Evolutionary conservation across 2,113 vertebrate genomes (phyloP).

Genomic region (Gymnobelideus leadbeateri): DNA sequence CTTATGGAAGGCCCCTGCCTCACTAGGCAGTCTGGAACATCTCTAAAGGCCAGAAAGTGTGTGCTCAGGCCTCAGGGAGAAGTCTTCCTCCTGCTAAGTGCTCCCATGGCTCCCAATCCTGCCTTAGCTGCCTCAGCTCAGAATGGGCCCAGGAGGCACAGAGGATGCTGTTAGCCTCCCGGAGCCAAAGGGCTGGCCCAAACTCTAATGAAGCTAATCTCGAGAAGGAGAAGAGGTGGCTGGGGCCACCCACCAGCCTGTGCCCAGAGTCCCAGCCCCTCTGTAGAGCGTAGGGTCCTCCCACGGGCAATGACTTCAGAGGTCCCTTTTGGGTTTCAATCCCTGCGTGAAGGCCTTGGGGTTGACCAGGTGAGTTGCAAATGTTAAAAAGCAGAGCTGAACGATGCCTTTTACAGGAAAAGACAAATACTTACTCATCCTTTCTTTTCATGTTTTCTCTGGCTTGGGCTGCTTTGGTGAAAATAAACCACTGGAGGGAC

Average conservation of each 20-base stretch:
- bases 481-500: conserved; percentile 91
- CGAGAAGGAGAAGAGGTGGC: neutral
- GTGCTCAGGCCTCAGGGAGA: no score
- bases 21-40: no score
- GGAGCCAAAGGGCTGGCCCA: neutral
- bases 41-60: no score
- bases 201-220: neutral
- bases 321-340: no score
- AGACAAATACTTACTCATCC: conserved; percentile 87
- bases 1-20: no score
- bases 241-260: no score
- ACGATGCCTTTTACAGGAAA: neutral
- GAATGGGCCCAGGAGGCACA: no score
- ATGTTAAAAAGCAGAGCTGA: neutral
- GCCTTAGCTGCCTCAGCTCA: neutral
- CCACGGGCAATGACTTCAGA: no score
- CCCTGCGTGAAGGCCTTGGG: neutral
- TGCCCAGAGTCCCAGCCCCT: no score
- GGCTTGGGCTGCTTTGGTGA: conserved; percentile 90
- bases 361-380: neutral
- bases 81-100: no score
- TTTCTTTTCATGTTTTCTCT: conserved; percentile 86
- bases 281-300: no score
- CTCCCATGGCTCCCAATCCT: no score
- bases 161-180: neutral